Percentiles rank a stretch among this genome's conserved stretches.
These are phyloP conservation scores for Cyclargus thomasi DNA, from an alignment of 1,140 invertebrate species.

Conservation along the genomic window DNA sequence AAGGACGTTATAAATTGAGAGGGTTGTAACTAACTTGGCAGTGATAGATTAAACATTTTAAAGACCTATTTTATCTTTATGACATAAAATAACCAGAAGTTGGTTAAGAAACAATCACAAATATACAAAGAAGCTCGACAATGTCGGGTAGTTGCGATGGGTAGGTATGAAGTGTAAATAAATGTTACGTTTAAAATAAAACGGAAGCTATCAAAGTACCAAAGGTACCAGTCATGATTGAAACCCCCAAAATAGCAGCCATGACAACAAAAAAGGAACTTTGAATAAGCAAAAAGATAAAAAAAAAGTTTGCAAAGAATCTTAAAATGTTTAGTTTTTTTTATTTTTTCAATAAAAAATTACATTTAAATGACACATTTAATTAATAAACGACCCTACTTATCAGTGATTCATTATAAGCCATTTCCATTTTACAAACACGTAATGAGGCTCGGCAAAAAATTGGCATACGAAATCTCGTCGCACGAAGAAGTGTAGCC, in stretches of 20 bases:
- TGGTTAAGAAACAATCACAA: background rate
- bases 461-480: conserved; percentile 54
- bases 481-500: conserved; percentile 50
- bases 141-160: background rate
- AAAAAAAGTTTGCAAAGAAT: background rate
- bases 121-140: background rate
- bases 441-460: conserved; percentile 30
- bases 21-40: too few species aligned
- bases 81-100: too few species aligned
- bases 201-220: background rate
- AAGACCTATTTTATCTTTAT: conserved; percentile 2
- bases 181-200: background rate
- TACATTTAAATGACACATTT: background rate
- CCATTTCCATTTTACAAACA: conserved; percentile 41
- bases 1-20: background rate
- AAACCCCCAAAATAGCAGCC: background rate
- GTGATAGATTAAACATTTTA: background rate
- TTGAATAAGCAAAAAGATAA: too few species aligned
- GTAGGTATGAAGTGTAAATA: background rate
- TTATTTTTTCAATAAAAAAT: background rate
- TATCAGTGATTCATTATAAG: conserved; percentile 42
- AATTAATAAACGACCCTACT: background rate
- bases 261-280: too few species aligned
- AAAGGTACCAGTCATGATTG: background rate
- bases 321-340: background rate